Evolutionary conservation across 2,888 invertebrate genomes (phyloP), one percentile per base, ranked within the genome.

Genomic region (Thecophora atra): DNA sequence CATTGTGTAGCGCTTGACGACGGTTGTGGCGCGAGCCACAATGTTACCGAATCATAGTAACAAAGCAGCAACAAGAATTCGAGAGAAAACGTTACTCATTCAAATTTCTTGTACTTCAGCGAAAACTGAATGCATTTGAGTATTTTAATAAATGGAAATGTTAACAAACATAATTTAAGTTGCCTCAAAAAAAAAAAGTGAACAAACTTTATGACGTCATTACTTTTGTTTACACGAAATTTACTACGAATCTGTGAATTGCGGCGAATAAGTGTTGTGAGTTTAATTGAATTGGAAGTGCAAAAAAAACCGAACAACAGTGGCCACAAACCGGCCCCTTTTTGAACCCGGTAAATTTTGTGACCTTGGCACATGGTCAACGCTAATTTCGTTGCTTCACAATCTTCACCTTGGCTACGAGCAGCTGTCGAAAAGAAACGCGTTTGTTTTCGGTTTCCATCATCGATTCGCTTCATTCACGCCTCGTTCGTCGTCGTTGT

Each of bases 121-220:
- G 3, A 15, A 56, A n/a, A 56, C 15, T n/a, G 8, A 26, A 1
- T n/a, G 1, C n/a, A n/a, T 1, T 56, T 56, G 1, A 8, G 37
- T 2, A 37, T 37, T 8, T 1, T 24, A 26, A 6, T 24, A 13
- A 26, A 21, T 7, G 1, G 26, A 56, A 56, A 56, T 24, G 24
- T 21, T 4, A 24, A 54, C 21, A 52, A 19, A 54, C 2, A 37
- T 63, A 63, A 51, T 52, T 66, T 30, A 28, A 4, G 28, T 51
- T 30, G 4, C n/a, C n/a, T 30, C 8, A 30, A 30, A 30, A 30
- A 30, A 30, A n/a, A 30, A 30, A 6, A 30, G 4, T 8, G 30
- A 37, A 37, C 15, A 51, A 66, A 30, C 52, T 66, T 30, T 30
- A n/a, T 54, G 52, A 30, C 52, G 51, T 54, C 66, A 30, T 19